Conservation (phyloP, 2,888 invertebrate species). For the Latrodectus elegans region DNA sequence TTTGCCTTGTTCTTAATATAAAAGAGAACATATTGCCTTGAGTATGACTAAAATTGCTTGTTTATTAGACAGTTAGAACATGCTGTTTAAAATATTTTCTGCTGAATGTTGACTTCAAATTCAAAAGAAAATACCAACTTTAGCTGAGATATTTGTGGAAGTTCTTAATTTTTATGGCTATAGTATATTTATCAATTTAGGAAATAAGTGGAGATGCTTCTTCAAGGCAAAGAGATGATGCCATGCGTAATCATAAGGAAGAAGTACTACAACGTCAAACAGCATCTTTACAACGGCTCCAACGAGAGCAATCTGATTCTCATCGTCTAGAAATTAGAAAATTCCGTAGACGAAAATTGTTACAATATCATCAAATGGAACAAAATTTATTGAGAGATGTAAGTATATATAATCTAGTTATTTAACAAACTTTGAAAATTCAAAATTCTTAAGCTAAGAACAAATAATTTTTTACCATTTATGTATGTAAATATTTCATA, state of each 20-base stretch:
- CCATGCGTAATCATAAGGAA: slow-evolving; percentile 82
- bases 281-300: slow-evolving; percentile 90
- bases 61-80: too few relatives aligned
- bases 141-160: too few relatives aligned
- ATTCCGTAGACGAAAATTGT: slow-evolving; percentile 91
- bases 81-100: slow-evolving; percentile 2
- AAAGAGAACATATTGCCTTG: too few relatives aligned
- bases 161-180: not conserved
- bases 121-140: too few relatives aligned
- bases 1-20: too few relatives aligned
- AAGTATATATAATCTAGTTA: slow-evolving; percentile 71
- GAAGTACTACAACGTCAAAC: slow-evolving; percentile 76
- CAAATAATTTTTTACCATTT: too few relatives aligned
- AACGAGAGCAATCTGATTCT: slow-evolving; percentile 91
- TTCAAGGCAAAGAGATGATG: slow-evolving; percentile 91
- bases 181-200: slow-evolving; percentile 74
- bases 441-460: too few relatives aligned
- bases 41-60: too few relatives aligned
- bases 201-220: slow-evolving; percentile 94
- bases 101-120: not conserved
- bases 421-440: too few relatives aligned
- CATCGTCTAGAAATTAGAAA: slow-evolving; percentile 93
- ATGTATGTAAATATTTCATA: too few relatives aligned
- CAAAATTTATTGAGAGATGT: slow-evolving; percentile 93
- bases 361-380: slow-evolving; percentile 89